phyloP scores from a whole-genome alignment of 1,140 invertebrate species.

The Tyrophagus putrescentiae region DNA sequence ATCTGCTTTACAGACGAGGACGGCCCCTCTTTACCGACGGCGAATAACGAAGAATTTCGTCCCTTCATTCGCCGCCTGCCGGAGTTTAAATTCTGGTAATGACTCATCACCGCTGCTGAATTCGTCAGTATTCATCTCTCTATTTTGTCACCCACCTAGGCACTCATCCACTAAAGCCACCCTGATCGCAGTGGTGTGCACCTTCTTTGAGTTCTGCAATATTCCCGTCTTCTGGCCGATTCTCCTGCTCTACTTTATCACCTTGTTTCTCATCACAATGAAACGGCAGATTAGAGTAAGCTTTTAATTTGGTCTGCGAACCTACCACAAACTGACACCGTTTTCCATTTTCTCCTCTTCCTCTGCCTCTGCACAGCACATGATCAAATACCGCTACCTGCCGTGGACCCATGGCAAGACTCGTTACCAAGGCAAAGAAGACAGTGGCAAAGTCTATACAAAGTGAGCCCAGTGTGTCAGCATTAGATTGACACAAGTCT shows the following conservation, averaged over 20 bases:
- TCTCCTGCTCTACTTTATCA: slow-evolving; percentile 97
- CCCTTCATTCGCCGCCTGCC: slow-evolving; percentile 94
- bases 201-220: slow-evolving; percentile 95
- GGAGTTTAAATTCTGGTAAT: slow-evolving; percentile 97
- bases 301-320: neutral
- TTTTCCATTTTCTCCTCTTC: slow-evolving; percentile 24
- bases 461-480: too few relatives aligned
- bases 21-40: slow-evolving; percentile 81
- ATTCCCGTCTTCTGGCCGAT: slow-evolving; percentile 99
- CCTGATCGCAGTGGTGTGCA: slow-evolving; percentile 74
- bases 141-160: slow-evolving; percentile 33
- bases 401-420: slow-evolving; percentile 97
- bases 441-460: slow-evolving; percentile 34
- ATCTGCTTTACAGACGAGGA: slow-evolving; percentile 41
- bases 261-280: slow-evolving; percentile 96
- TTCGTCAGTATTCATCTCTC: slow-evolving; percentile 11
- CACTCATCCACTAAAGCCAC: slow-evolving; percentile 90
- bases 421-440: slow-evolving; percentile 46
- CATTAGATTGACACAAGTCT: too few relatives aligned
- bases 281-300: slow-evolving; percentile 95
- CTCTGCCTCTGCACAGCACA: slow-evolving; percentile 96
- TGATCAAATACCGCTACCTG: slow-evolving; percentile 97
- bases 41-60: slow-evolving; percentile 88
- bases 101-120: slow-evolving; percentile 7
- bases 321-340: neutral